Percentiles rank a stretch among this genome's conserved stretches.
These are phyloP conservation scores for Hephaestus fuliginosus DNA, from an alignment of 2,797 vertebrate species.

Conservation along the genomic window DNA sequence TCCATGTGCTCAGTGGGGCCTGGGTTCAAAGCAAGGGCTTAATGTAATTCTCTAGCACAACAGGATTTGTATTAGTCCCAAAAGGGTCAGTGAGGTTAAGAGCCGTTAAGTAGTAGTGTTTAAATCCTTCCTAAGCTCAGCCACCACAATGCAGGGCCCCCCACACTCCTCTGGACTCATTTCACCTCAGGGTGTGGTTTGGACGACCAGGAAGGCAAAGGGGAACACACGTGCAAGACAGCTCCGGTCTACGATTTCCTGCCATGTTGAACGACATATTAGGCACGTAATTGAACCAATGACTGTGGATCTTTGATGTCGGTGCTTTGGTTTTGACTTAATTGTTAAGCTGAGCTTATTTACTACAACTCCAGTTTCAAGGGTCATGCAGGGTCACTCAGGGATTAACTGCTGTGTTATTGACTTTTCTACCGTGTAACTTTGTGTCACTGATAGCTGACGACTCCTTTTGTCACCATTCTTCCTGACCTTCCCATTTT, in stretches of 20 bases:
- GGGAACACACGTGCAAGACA: constrained; percentile 14
- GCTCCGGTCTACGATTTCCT: background rate
- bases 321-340: constrained; percentile 54
- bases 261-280: constrained; percentile 10
- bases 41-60: constrained; percentile 84
- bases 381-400: constrained; percentile 37
- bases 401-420: constrained; percentile 29
- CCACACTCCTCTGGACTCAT: constrained; percentile 67
- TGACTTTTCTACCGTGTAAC: constrained; percentile 15
- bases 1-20: constrained; percentile 70
- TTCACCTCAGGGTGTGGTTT: constrained; percentile 65
- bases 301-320: constrained; percentile 26
- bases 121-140: constrained; percentile 78
- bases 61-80: constrained; percentile 84
- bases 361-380: constrained; percentile 45
- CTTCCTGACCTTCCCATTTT: background rate
- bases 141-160: constrained; percentile 64
- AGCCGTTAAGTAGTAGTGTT: constrained; percentile 83
- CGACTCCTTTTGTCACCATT: background rate
- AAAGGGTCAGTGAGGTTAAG: constrained; percentile 81
- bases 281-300: background rate
- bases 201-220: constrained; percentile 43
- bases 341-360: constrained; percentile 60
- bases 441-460: background rate
- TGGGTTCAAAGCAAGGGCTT: constrained; percentile 78